Evolutionary conservation across 2,113 vertebrate species (phyloP).

Genomic region (Pogona vitticeps): DNA sequence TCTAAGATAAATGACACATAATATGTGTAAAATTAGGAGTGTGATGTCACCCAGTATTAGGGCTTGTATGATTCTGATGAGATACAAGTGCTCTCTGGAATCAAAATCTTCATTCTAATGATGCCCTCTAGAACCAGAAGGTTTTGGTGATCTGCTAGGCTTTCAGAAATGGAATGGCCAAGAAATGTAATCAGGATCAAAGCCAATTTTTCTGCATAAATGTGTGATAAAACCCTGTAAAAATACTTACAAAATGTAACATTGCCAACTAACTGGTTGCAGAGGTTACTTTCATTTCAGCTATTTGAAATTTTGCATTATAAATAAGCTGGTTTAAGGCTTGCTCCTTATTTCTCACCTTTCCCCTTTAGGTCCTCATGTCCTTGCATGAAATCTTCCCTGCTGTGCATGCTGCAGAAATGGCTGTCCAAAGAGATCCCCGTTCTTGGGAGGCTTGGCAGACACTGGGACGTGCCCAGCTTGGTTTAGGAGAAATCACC

Average conservation of each 20-base stretch:
- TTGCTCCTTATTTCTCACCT: slow-evolving; percentile 10
- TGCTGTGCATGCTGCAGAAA: slow-evolving; percentile 93
- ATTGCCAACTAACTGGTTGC: background rate
- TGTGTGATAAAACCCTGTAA: no score
- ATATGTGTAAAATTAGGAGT: background rate
- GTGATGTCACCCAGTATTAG: background rate
- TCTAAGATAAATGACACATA: background rate
- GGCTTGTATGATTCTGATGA: no score
- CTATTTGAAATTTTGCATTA: background rate
- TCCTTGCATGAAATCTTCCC: slow-evolving; percentile 92
- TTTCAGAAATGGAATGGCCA: no score
- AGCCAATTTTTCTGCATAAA: no score
- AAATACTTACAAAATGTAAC: no score
- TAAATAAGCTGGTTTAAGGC: background rate
- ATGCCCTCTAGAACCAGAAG: no score
- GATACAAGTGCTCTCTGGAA: background rate
- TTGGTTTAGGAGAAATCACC: slow-evolving; percentile 92
- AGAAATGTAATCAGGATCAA: no score
- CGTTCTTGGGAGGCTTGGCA: slow-evolving; percentile 95
- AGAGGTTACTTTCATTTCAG: background rate
- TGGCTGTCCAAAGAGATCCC: slow-evolving; percentile 86
- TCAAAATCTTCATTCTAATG: no score
- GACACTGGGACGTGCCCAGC: slow-evolving; percentile 92
- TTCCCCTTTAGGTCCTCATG: slow-evolving; percentile 83
- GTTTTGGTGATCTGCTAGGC: no score